Evolutionary conservation across 2,113 vertebrate genomes (phyloP).

Genomic region (Setophaga kirtlandii): DNA sequence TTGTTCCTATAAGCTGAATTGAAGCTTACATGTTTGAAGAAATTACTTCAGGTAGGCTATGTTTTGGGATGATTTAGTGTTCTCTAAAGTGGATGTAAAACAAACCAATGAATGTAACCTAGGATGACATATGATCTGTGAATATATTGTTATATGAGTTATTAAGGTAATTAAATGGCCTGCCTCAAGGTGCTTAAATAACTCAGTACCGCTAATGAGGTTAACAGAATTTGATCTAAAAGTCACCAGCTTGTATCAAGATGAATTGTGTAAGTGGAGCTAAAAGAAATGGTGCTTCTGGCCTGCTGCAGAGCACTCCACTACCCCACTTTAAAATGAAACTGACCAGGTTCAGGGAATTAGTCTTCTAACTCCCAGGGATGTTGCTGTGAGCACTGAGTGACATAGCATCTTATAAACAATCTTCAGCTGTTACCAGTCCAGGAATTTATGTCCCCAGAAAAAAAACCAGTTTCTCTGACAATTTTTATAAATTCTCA

Average conservation of each 20-base stretch:
- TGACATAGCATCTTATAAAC: neutral
- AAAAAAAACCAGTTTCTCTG: neutral
- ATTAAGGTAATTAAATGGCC: neutral
- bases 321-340: neutral
- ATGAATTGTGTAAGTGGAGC: neutral
- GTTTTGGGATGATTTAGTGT: neutral
- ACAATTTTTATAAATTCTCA: neutral
- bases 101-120: neutral
- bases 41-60: neutral
- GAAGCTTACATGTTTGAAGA: neutral
- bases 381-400: neutral
- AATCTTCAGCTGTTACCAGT: neutral
- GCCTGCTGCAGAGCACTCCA: neutral
- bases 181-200: neutral
- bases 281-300: neutral
- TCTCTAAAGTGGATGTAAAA: neutral
- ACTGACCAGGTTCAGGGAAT: neutral
- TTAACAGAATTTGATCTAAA: neutral
- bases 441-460: fast-evolving
- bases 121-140: neutral
- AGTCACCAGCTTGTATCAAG: neutral
- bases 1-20: neutral
- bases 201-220: neutral
- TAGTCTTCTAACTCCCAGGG: neutral
- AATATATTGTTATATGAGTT: neutral